Base-by-base conservation (phyloP, 2,888 invertebrate species). In the Eupithecia vulgata region DNA sequence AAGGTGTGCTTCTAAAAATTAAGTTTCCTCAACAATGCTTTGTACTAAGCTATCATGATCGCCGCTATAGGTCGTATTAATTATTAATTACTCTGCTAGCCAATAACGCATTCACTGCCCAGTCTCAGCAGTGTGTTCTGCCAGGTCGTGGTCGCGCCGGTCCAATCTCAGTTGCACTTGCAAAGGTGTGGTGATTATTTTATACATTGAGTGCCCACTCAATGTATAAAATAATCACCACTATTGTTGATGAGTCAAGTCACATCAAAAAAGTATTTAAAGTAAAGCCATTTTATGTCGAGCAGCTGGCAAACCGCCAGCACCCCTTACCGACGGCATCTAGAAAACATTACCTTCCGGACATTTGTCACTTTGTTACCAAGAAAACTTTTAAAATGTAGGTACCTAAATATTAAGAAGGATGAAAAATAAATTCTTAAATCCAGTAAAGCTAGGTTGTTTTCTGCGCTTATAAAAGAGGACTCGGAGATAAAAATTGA, bases 331-430 rank as follows among this genome's bases (percentile, higher is more conserved):
- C 45, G 52, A 21, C 52, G 52, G 52, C 52, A 52, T 10, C 17
- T n/a, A n/a, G n/a, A n/a, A 45, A n/a, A 45, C 45, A 45, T 45
- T 48, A 48, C 48, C 48, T n/a, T 45, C n/a, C 48, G 48, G 48
- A 17, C 48, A 48, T 48, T 52, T 52, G 52, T 52, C 52, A 10
- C 21, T 21, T 21, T 52, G 45, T 52, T 21, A 52, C 52, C n/a
- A 12, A 52, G 21, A 21, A 52, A 52, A 45, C 45, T 45, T 52
- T n/a, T n/a, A n/a, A n/a, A n/a, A n/a, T n/a, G n/a, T n/a, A n/a
- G n/a, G 45, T 45, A n/a, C 48, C 17, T 48, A 48, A 48, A 10
- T 48, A 48, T 45, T 17, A 45, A 45, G 45, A n/a, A 1, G 45
- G 0, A 48, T 21, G 48, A 48, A n/a, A 21, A n/a, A 21, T 48